Percentiles rank a stretch among this genome's conserved stretches.
Conservation (phyloP, 2,888 invertebrate genomes). For the Adelognathus sp. region DNA sequence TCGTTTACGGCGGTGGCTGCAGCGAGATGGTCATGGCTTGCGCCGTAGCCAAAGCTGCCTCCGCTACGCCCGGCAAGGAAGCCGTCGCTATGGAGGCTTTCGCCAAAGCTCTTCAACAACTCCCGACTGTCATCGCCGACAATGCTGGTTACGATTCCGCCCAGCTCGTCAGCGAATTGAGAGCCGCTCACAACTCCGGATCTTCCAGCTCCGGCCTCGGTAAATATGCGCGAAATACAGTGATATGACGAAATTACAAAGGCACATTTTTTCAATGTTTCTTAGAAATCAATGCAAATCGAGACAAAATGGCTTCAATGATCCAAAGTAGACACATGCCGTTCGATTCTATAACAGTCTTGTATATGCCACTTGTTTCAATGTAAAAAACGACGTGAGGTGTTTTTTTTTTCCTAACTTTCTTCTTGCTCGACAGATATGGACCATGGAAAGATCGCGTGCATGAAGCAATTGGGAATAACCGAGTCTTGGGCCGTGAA, state of each 20-base stretch:
- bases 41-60: constrained; percentile 92
- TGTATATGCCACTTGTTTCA: not conserved
- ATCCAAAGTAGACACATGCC: not conserved
- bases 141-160: constrained; percentile 99
- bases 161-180: constrained; percentile 94
- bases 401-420: not conserved
- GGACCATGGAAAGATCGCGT: constrained; percentile 92
- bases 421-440: constrained; percentile 86
- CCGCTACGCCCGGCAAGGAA: constrained; percentile 97
- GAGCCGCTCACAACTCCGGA: constrained; percentile 94
- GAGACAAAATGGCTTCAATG: not conserved
- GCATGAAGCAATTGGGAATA: constrained; percentile 95
- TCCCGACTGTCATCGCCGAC: constrained; percentile 98
- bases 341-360: not conserved
- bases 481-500: constrained; percentile 99
- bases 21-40: constrained; percentile 99
- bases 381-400: constrained; percentile 62
- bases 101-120: constrained; percentile 92
- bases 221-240: constrained; percentile 78
- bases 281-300: not conserved
- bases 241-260: not conserved
- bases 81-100: constrained; percentile 98
- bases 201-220: constrained; percentile 90
- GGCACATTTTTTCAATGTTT: no score
- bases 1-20: constrained; percentile 96